Conservation (phyloP, 2,113 vertebrate genomes). For the Festucalex cinctus region DNA sequence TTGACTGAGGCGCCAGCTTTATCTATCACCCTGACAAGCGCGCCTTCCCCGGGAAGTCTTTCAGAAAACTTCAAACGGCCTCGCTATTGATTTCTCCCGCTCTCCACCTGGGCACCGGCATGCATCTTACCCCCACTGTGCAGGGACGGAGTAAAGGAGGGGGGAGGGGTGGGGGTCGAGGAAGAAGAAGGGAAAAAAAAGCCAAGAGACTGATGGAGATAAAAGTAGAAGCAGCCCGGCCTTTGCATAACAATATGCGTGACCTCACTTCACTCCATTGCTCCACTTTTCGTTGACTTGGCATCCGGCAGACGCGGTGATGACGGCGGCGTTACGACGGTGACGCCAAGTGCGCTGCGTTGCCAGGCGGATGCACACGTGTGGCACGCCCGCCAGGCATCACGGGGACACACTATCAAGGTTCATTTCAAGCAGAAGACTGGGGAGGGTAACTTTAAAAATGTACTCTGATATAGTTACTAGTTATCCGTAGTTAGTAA, state of each 20-base stretch:
- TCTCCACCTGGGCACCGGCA: slow-evolving; percentile 73
- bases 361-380: slow-evolving; percentile 36
- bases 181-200: slow-evolving; percentile 12
- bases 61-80: slow-evolving; percentile 82
- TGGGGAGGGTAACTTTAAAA: too few species aligned
- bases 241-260: slow-evolving; percentile 63
- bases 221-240: slow-evolving; percentile 57
- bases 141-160: slow-evolving; percentile 49
- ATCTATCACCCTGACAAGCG: slow-evolving; percentile 82
- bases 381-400: neutral
- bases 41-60: slow-evolving; percentile 81
- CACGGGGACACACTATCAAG: too few species aligned
- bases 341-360: slow-evolving; percentile 43
- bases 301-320: slow-evolving; percentile 35
- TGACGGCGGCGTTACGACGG: slow-evolving; percentile 30
- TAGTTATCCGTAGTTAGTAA: too few species aligned
- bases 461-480: too few species aligned
- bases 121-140: slow-evolving; percentile 67
- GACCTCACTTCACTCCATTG: slow-evolving; percentile 63
- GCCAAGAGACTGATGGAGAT: slow-evolving; percentile 60
- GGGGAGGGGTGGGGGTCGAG: slow-evolving; percentile 35
- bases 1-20: slow-evolving; percentile 69
- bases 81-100: slow-evolving; percentile 77
- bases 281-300: slow-evolving; percentile 51
- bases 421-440: too few species aligned